These are phyloP conservation scores for Hystrix cristata DNA, from an alignment of 2,113 vertebrate species.

Conservation along the genomic window DNA sequence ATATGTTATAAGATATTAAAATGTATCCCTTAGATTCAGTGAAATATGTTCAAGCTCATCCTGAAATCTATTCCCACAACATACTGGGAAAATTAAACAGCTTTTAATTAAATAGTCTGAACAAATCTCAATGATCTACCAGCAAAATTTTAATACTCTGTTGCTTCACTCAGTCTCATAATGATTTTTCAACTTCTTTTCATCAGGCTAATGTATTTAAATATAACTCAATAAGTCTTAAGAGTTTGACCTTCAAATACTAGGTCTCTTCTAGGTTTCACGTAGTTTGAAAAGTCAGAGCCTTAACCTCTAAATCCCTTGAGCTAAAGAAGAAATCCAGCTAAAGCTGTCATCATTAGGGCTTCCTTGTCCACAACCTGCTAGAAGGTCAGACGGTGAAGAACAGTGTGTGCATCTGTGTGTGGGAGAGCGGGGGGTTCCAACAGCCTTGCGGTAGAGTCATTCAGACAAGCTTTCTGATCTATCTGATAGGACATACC, in stretches of 20 bases:
- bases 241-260: neutral
- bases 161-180: slow-evolving; percentile 4
- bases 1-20: neutral
- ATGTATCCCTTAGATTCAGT: neutral
- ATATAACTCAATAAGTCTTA: slow-evolving; percentile 20
- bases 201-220: slow-evolving; percentile 16
- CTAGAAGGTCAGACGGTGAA: neutral
- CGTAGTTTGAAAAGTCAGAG: slow-evolving; percentile 38
- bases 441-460: neutral
- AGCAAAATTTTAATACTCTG: slow-evolving; percentile 16
- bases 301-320: neutral
- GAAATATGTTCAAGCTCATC: slow-evolving; percentile 3
- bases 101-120: slow-evolving; percentile 7
- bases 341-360: neutral
- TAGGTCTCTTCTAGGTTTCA: neutral
- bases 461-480: neutral
- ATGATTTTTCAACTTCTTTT: slow-evolving; percentile 59
- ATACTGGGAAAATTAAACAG: neutral
- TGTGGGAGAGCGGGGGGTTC: neutral
- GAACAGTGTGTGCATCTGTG: neutral
- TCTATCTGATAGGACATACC: neutral
- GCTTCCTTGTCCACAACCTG: neutral
- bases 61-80: neutral
- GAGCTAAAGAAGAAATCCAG: neutral
- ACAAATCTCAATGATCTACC: slow-evolving; percentile 6